These are phyloP conservation scores for Telmatherina bonti DNA, from an alignment of 2,797 vertebrate species.

Conservation along the genomic window DNA sequence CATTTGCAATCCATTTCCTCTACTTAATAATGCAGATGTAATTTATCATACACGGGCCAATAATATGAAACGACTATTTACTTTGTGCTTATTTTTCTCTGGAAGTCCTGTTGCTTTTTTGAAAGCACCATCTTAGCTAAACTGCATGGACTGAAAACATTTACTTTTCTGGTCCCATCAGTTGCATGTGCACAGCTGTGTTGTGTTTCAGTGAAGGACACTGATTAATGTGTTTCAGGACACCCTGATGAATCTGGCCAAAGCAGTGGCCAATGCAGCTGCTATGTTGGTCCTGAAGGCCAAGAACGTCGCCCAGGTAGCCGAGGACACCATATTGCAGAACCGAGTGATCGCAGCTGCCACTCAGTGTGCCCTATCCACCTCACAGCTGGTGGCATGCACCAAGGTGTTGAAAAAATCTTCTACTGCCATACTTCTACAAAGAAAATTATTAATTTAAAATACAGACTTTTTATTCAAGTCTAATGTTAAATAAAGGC, in stretches of 20 bases:
- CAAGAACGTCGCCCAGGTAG: conserved; percentile 97
- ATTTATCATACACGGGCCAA: conserved; percentile 9
- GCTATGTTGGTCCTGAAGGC: conserved; percentile 98
- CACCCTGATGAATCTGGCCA: conserved; percentile 98
- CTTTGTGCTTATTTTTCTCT: not conserved
- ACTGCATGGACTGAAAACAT: conserved; percentile 33
- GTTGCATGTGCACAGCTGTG: conserved; percentile 65
- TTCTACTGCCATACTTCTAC: conserved; percentile 16
- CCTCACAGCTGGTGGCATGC: conserved; percentile 98
- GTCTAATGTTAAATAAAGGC: not conserved
- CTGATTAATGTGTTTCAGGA: conserved; percentile 86
- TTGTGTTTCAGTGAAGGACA: conserved; percentile 66
- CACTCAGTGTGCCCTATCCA: conserved; percentile 97
- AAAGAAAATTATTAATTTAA: not conserved
- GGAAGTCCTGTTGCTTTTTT: not conserved
- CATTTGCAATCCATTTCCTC: not conserved
- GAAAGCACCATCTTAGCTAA: conserved; percentile 10
- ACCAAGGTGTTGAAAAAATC: conserved; percentile 88
- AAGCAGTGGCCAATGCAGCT: conserved; percentile 98
- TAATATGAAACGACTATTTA: conserved; percentile 1
- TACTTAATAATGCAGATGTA: conserved; percentile 9
- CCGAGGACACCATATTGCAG: conserved; percentile 94
- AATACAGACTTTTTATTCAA: not conserved
- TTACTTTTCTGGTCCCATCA: conserved; percentile 30
- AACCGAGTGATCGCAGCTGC: conserved; percentile 98